Evolutionary conservation across 1,140 invertebrate genomes (phyloP), one percentile per base, ranked within the genome.

Genomic region (Akabosia matsudoensis): DNA sequence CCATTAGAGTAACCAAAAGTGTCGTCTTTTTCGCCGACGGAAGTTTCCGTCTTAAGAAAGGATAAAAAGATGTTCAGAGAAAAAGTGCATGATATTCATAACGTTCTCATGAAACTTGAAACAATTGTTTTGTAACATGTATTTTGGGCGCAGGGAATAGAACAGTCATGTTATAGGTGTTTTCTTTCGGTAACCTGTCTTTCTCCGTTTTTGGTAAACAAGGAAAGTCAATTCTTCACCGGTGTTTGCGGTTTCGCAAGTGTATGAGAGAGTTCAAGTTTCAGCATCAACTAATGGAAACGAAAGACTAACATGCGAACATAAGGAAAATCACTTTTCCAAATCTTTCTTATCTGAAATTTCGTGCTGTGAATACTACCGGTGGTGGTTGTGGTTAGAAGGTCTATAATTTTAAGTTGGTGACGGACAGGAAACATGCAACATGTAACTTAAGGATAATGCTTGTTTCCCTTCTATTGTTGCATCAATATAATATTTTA

Each of bases 161-260:
- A n/a, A n/a, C n/a, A n/a, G n/a, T n/a, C n/a, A n/a, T n/a, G n/a
- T n/a, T n/a, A n/a, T n/a, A n/a, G n/a, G 7, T 45, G 7, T 45
- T 18, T 45, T 45, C 37, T 18, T 18, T 18, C 18, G 7, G 7
- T 45, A 10, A 45, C 18, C 37, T 45, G 7, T 18, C 37, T 45
- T 18, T 18, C 37, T 45, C 18, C 7, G 7, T 45, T 45, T 45
- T 18, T 45, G 18, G 7, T 45, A 18, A 45, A 56, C 54, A 28
- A 67, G 22, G 26, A 67, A 67, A 67, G 61, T 67, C 61, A 67
- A 67, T 67, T 30, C n/a, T n/a, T n/a, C n/a, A n/a, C 31, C 61
- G 10, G 61, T 67, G 24, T 30, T 10, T 30, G 61, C 30, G 61
- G 24, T 31, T 67, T 3, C 10, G 31, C 10, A 31, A 67, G 30